Conservation (phyloP, 1,140 invertebrate genomes). For the Hyposmocoma kahamanoa region DNA sequence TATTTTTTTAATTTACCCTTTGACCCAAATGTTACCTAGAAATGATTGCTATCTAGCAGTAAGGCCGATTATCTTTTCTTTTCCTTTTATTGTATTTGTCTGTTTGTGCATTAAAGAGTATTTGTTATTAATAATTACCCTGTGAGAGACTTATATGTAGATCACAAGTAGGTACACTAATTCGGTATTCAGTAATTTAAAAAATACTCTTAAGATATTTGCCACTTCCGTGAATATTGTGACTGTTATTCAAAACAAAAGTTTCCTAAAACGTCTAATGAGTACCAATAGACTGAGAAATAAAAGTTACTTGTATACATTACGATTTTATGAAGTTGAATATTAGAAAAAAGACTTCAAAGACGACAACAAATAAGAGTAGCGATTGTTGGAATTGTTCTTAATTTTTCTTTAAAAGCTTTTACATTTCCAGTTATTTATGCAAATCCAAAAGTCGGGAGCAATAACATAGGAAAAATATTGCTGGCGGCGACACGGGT, state of each 20-base stretch:
- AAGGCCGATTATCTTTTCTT: no score
- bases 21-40: no score
- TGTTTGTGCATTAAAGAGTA: no score
- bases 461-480: constrained; percentile 35
- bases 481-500: constrained; percentile 26
- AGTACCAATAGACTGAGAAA: constrained; percentile 15
- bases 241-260: neutral
- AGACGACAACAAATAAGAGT: constrained; percentile 14
- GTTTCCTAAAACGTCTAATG: constrained; percentile 6
- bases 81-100: no score
- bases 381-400: constrained; percentile 18
- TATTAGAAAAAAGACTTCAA: constrained; percentile 10
- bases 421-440: constrained; percentile 30
- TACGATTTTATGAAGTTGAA: neutral
- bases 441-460: constrained; percentile 34
- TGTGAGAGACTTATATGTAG: no score
- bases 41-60: no score
- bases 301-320: constrained; percentile 14
- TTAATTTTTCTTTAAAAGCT: constrained; percentile 31
- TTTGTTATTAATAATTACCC: no score
- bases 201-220: no score
- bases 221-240: neutral
- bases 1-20: no score
- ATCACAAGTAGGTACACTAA: no score
- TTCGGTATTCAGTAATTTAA: no score